Percentiles rank a stretch among this genome's conserved stretches.
phyloP scores from a whole-genome alignment of 2,888 invertebrate species.

The Eubasilissa splendida region DNA sequence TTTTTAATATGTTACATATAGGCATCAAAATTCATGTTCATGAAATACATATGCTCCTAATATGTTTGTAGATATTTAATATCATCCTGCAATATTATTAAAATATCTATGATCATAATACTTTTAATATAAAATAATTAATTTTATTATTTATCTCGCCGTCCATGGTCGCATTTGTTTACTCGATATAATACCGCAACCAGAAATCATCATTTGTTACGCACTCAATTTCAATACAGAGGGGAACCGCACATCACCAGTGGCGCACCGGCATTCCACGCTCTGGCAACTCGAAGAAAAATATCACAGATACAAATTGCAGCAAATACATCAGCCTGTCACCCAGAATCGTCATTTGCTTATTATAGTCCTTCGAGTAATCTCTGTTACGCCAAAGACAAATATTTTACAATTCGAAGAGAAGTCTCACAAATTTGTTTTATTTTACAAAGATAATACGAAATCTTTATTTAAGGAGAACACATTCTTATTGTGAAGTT shows the following conservation, averaged over 20 bases:
- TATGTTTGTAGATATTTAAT: too few relatives aligned
- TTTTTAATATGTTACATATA: too few relatives aligned
- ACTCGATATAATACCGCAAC: neutral
- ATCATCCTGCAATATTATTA: too few relatives aligned
- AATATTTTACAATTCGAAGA: neutral
- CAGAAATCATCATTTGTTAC: conserved; percentile 40
- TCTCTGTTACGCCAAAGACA: conserved; percentile 23
- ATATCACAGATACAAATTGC: conserved; percentile 48
- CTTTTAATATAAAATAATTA: too few relatives aligned
- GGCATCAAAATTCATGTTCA: too few relatives aligned
- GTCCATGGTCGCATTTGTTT: conserved; percentile 7
- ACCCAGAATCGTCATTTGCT: conserved; percentile 39
- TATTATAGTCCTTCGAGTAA: conserved; percentile 45
- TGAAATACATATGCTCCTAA: too few relatives aligned
- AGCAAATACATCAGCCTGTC: conserved; percentile 44
- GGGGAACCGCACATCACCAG: neutral
- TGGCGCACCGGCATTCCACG: conserved; percentile 19
- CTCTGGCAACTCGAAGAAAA: conserved; percentile 35
- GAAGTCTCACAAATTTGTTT: neutral
- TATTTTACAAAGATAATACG: conserved; percentile 30
- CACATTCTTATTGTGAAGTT: too few relatives aligned
- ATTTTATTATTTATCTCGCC: neutral
- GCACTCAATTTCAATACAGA: conserved; percentile 36
- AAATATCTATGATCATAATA: too few relatives aligned
- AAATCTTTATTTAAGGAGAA: neutral